Evolutionary conservation across 2,888 invertebrate genomes (phyloP).

Genomic region (Matsumyia berberina): DNA sequence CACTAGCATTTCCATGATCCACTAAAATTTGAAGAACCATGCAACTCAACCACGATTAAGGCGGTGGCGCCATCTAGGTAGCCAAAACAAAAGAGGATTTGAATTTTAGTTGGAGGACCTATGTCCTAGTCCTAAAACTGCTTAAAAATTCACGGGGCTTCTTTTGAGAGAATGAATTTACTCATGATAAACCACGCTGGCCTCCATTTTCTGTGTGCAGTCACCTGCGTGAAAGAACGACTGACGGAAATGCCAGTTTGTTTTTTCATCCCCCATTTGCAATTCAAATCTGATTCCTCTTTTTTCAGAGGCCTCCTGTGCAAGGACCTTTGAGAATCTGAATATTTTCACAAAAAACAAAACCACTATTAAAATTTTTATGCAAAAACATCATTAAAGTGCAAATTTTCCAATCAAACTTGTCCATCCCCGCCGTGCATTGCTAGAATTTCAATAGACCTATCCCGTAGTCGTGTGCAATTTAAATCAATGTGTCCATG

Average conservation of each 20-base stretch:
- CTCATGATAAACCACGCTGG: background rate
- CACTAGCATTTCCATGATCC: no score
- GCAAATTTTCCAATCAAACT: conserved; percentile 74
- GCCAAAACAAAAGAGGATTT: no score
- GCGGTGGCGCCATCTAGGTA: no score
- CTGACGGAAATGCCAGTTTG: background rate
- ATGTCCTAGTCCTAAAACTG: no score
- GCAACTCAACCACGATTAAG: no score
- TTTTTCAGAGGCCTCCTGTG: background rate
- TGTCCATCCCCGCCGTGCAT: conserved; percentile 19
- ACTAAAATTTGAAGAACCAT: no score
- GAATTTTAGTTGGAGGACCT: no score
- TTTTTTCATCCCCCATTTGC: conserved; percentile 24
- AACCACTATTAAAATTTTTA: background rate
- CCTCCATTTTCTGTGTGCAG: background rate
- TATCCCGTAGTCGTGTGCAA: background rate
- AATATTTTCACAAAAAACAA: conserved; percentile 12
- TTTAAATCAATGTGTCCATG: no score
- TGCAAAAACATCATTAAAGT: conserved; percentile 65
- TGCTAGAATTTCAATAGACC: conserved; percentile 55
- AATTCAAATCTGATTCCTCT: conserved; percentile 36
- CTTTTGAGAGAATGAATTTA: no score
- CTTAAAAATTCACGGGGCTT: no score
- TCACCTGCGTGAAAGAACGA: background rate
- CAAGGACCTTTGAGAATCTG: conserved; percentile 25